Evolutionary conservation across 1,140 invertebrate species (phyloP).

Genomic region (Drosophila nannoptera): DNA sequence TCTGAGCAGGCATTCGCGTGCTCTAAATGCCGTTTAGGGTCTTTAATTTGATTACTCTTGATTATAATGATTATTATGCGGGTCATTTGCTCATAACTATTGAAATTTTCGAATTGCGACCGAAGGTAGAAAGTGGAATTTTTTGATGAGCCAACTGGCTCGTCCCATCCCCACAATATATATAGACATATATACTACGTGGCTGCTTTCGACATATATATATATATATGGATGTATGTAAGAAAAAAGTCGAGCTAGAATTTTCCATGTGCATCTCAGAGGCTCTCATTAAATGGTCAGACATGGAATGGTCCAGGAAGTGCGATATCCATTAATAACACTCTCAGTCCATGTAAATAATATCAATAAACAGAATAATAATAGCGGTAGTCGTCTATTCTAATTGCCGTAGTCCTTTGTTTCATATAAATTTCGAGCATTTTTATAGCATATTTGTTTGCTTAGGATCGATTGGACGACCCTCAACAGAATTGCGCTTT

Average conservation of each 20-base stretch:
- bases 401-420: neutral
- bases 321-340: too few species aligned
- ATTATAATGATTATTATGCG: constrained; percentile 53
- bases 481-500: constrained; percentile 6
- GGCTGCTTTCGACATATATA: too few species aligned
- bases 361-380: too few species aligned
- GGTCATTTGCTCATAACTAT: constrained; percentile 37
- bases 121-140: constrained; percentile 27
- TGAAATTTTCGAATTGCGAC: constrained; percentile 1
- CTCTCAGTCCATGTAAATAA: too few species aligned
- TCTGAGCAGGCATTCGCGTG: constrained; percentile 16
- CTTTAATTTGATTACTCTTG: constrained; percentile 71
- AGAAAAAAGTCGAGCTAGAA: too few species aligned
- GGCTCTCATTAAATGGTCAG: too few species aligned
- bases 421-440: neutral
- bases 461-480: neutral
- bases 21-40: constrained; percentile 30
- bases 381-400: neutral
- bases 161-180: neutral
- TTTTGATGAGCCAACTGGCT: constrained; percentile 2
- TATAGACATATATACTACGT: too few species aligned
- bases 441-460: constrained; percentile 5
- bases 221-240: too few species aligned
- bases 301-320: too few species aligned
- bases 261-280: too few species aligned